Evolutionary conservation across 2,797 vertebrate species (phyloP).

Genomic region (Anableps anableps): DNA sequence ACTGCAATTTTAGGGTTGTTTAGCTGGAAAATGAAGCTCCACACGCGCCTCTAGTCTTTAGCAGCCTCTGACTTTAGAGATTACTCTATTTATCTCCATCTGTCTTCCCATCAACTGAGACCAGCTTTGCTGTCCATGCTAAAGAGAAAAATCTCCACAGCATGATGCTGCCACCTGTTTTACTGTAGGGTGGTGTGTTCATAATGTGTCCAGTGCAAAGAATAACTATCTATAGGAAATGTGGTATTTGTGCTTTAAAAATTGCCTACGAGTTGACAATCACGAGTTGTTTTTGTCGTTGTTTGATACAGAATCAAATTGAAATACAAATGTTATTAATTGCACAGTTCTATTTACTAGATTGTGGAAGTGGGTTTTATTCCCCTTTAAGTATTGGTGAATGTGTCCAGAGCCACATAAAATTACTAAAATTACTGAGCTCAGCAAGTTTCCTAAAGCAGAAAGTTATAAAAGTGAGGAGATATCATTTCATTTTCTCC

Average conservation of each 20-base stretch:
- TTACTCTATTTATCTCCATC: background rate
- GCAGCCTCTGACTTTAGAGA: background rate
- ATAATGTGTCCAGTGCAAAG: background rate
- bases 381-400: background rate
- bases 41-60: background rate
- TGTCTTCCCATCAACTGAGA: background rate
- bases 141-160: background rate
- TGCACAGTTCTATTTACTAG: background rate
- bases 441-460: slow-evolving; percentile 3
- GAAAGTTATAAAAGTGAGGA: slow-evolving; percentile 15
- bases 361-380: background rate
- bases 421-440: background rate
- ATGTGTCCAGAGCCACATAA: background rate
- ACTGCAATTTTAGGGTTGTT: background rate
- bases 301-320: background rate
- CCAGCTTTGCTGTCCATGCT: too few relatives aligned
- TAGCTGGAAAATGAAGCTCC: background rate
- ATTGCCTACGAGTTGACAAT: background rate
- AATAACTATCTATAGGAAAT: background rate
- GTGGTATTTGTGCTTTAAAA: background rate
- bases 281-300: background rate
- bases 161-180: background rate
- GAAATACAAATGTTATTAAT: background rate
- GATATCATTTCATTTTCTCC: slow-evolving; percentile 32
- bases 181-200: background rate